Evolutionary conservation across 2,113 vertebrate species (phyloP), one percentile per base, ranked within the genome.

Genomic region (Rhynchopsitta pachyrhyncha): DNA sequence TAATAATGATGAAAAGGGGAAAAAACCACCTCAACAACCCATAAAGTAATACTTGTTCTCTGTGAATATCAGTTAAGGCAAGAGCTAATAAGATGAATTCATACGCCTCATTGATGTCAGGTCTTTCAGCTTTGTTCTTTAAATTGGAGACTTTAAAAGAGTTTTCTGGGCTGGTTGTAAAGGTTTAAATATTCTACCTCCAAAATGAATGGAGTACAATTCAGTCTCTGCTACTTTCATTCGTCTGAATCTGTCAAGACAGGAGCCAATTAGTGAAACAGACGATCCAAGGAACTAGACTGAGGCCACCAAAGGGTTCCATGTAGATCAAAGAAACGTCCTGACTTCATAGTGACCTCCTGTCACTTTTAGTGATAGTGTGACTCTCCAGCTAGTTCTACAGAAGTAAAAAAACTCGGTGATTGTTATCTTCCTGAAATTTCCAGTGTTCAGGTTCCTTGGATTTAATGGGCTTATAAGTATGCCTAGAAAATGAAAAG

Each of bases 191-290:
- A 10, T 50, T 89, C n/a, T 76, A 6, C 63, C 5, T 87, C 33
- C 6, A 7, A 66, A 88, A 69, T 47, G 39, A 87, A 17, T 37
- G 77, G 69, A 86, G 59, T 47, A 22, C 27, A 33, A 1, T 68
- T 93, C 42, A 18, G 17, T 73, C 37, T 86, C n/a, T 17, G 16
- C 23, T 76, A 27, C 29, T 68, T 76, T 9, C 44, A 37, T 89
- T 70, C 87, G 25, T 82, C 50, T 62, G 25, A 57, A 25, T 92
- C 69, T 91, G 62, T 44, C 74, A 93, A 55, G 70, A 69, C 41
- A 44, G 84, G 81, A 82, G 78, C 91, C 88, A 89, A 74, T 95
- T 95, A 89, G 46, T 44, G 78, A 60, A 83, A 25, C 18, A 59
- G 57, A 20, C 62, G 55, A 79, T 63, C 46, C 35, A 52, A 39